phyloP scores from a whole-genome alignment of 2,113 vertebrate genomes.

The Bufo bufo region DNA sequence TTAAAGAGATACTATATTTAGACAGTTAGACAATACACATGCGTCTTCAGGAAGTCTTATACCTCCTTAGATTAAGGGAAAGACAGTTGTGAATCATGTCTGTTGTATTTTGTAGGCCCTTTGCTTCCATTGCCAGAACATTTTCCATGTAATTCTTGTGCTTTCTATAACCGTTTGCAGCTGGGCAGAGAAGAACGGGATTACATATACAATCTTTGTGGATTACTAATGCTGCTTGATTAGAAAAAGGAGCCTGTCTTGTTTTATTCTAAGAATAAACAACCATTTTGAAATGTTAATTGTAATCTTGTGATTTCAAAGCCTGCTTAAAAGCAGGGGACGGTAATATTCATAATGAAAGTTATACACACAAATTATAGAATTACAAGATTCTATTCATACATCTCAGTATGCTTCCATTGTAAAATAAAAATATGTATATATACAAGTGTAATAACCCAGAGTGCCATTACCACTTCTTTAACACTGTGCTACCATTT shows the following conservation, averaged over 20 bases:
- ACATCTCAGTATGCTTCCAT: neutral
- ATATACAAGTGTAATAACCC: no score
- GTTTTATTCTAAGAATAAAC: slow-evolving; percentile 20
- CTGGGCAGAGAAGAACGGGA: slow-evolving; percentile 22
- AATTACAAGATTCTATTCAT: slow-evolving; percentile 4
- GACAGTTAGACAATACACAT: neutral
- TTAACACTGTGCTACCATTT: no score
- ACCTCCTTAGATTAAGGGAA: neutral
- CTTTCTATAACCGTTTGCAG: slow-evolving; percentile 34
- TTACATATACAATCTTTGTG: slow-evolving; percentile 35
- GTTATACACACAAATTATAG: neutral
- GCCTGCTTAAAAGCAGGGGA: neutral
- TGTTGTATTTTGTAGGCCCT: slow-evolving; percentile 4
- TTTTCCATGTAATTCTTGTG: slow-evolving; percentile 28
- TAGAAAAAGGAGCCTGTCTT: slow-evolving; percentile 39
- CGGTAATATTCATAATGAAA: slow-evolving; percentile 1
- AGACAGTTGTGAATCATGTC: slow-evolving; percentile 3
- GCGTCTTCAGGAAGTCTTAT: neutral
- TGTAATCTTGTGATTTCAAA: slow-evolving; percentile 24
- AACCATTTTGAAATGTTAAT: slow-evolving; percentile 6
- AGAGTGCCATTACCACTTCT: no score
- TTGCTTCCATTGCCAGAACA: slow-evolving; percentile 30
- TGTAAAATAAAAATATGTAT: neutral
- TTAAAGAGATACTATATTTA: slow-evolving; percentile 22
- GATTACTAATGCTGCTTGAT: slow-evolving; percentile 33